Base-by-base conservation (phyloP, 2,797 vertebrate genomes). In the Podarcis siculus region DNA sequence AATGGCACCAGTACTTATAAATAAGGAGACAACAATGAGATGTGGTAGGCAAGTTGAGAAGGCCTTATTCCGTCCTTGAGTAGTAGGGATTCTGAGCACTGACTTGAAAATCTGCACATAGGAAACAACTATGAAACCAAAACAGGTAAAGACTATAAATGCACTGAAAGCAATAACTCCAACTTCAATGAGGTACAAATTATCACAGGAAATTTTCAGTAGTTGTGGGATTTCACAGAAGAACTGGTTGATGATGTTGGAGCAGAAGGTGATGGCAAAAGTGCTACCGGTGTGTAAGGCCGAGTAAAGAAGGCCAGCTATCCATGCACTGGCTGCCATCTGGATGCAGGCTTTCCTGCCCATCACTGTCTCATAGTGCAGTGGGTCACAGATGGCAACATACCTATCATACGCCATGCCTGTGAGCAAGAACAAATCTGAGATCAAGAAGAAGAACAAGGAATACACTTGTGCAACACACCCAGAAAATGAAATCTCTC, bases 181-280 rank as follows among this genome's bases (percentile, higher is more conserved):
- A 61, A 86, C 35, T 78, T 89, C 88, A 82, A 82, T 78, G 27
- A 83, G 66, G 3, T 89, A 64, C n/a, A 69, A 61, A 61, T 83
- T 27, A n/a, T 82, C 49, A 32, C 88, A 89, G 8, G 88, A 77
- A 1, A 78, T 17, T 42, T 86, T 86, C 32, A 89, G 87, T 27
- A 88, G 66, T 12, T 88, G 87, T 85, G 87, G 87, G 55, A 89
- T 84, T 73, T 89, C 87, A 73, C 82, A 89, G 77, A 89, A 89
- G 49, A 84, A 85, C 37, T 89, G 87, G 27, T 85, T 85, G 23
- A 89, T 45, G 13, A 73, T 23, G 27, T 89, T 89, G 49, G 82
- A 89, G 8, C 82, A 89, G 69, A 88, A 89, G 30, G 82, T 79
- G 30, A 79, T 72, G 30, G 82, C 75, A 64, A 88, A 88, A n/a